These are phyloP conservation scores for Motacilla tschutschensis DNA, from an alignment of 2,113 vertebrate species.

Conservation along the genomic window DNA sequence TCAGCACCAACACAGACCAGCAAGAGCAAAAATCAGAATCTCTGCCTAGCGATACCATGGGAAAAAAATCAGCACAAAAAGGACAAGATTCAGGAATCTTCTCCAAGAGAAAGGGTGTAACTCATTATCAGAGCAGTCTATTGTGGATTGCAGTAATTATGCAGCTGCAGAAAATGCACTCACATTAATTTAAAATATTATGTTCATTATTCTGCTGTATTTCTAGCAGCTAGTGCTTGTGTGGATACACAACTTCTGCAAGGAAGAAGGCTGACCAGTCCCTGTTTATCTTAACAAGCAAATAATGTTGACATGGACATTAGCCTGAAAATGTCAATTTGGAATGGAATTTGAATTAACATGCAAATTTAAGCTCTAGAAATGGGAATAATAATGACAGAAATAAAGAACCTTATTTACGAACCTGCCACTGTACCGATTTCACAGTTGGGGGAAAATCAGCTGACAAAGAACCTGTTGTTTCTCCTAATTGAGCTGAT, in stretches of 20 bases:
- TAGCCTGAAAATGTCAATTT: slow-evolving; percentile 47
- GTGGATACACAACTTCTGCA: not conserved
- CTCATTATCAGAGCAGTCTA: slow-evolving; percentile 52
- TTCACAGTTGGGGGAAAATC: slow-evolving; percentile 50
- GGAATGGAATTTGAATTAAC: slow-evolving; percentile 42
- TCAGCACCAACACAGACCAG: slow-evolving; percentile 15
- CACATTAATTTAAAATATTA: slow-evolving; percentile 49
- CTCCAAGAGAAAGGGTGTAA: slow-evolving; percentile 56
- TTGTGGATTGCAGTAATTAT: slow-evolving; percentile 62
- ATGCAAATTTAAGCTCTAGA: slow-evolving; percentile 47
- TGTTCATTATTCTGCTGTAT: slow-evolving; percentile 42
- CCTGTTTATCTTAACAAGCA: slow-evolving; percentile 34
- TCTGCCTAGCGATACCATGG: slow-evolving; percentile 46
- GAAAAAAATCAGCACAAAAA: slow-evolving; percentile 68
- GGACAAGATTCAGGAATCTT: slow-evolving; percentile 28
- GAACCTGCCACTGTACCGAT: slow-evolving; percentile 27
- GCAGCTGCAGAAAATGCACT: slow-evolving; percentile 63
- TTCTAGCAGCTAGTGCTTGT: slow-evolving; percentile 25
- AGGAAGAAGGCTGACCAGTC: slow-evolving; percentile 11
- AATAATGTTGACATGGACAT: slow-evolving; percentile 38
- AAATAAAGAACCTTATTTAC: slow-evolving; percentile 57
- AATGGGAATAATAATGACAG: slow-evolving; percentile 14
- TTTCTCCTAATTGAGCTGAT: slow-evolving; percentile 51
- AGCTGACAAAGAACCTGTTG: slow-evolving; percentile 60
- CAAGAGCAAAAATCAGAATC: slow-evolving; percentile 34